A percentile compares a stretch with the other conserved stretches of the same genome.
Evolutionary conservation across 2,888 invertebrate species (phyloP).

Genomic region (Neoaliturus tenellus): DNA sequence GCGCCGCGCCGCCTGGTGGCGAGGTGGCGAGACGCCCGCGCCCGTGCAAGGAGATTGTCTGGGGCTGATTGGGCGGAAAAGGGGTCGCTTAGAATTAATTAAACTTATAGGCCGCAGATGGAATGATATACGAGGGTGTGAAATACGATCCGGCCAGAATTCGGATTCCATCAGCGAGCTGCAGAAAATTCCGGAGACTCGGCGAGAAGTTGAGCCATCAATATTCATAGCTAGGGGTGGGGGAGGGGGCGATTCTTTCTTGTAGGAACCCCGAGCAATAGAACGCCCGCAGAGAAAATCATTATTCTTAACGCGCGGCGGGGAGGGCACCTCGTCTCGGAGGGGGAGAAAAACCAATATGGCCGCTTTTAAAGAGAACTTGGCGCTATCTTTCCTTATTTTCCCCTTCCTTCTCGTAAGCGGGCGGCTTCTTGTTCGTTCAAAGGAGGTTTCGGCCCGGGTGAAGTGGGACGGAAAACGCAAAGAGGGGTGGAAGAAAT

Average conservation of each 20-base stretch:
- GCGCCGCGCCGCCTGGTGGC: too few relatives aligned
- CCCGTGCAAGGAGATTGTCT: slow-evolving; percentile 1
- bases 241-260: slow-evolving; percentile 72
- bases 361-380: slow-evolving; percentile 63
- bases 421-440: slow-evolving; percentile 58
- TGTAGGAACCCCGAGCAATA: slow-evolving; percentile 74
- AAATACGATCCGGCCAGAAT: slow-evolving; percentile 58
- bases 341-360: slow-evolving; percentile 70
- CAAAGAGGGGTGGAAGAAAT: slow-evolving; percentile 62
- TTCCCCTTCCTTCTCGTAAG: slow-evolving; percentile 56
- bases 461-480: slow-evolving; percentile 52
- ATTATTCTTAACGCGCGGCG: slow-evolving; percentile 72
- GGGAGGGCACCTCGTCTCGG: slow-evolving; percentile 74
- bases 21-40: neutral
- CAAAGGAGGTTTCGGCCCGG: slow-evolving; percentile 59
- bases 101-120: slow-evolving; percentile 61
- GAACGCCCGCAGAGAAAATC: slow-evolving; percentile 76
- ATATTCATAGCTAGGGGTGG: slow-evolving; percentile 66
- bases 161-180: slow-evolving; percentile 58
- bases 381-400: slow-evolving; percentile 59
- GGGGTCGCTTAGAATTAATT: slow-evolving; percentile 59
- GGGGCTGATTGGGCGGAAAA: slow-evolving; percentile 48
- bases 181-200: slow-evolving; percentile 59
- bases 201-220: slow-evolving; percentile 59
- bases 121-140: slow-evolving; percentile 60